A percentile compares a stretch with the other conserved stretches of the same genome.
phyloP scores from a whole-genome alignment of 1,140 invertebrate genomes.

The Laupala kohalensis region DNA sequence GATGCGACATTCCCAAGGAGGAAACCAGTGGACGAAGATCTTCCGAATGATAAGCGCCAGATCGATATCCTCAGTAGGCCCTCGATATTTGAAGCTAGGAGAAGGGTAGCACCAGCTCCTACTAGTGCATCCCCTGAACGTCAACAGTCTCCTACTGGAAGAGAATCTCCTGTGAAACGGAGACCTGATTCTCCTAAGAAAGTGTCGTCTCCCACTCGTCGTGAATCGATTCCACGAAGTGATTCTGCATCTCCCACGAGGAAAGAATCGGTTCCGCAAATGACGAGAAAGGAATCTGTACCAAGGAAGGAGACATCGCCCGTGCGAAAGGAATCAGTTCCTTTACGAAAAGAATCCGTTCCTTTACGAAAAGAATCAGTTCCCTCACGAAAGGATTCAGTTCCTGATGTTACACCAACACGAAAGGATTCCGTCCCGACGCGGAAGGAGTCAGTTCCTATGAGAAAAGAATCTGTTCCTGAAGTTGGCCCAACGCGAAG shows the following conservation, averaged over 20 bases:
- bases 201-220: background rate
- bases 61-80: constrained; percentile 34
- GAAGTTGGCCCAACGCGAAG: too few species aligned
- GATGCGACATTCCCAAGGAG: background rate
- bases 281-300: background rate
- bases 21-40: too few species aligned
- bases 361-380: background rate
- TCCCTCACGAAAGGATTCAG: background rate
- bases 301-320: background rate
- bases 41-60: constrained; percentile 16
- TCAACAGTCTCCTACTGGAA: background rate
- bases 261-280: background rate
- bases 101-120: background rate
- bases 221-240: background rate
- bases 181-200: too few species aligned
- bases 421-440: constrained; percentile 1
- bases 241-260: background rate
- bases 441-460: background rate
- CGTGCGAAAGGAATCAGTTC: background rate
- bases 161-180: too few species aligned
- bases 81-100: constrained; percentile 27
- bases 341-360: background rate
- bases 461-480: background rate
- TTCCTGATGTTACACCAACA: background rate
- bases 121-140: background rate